These are phyloP conservation scores for Microcebus tavaratra DNA, from an alignment of 2,113 vertebrate species.

Conservation along the genomic window DNA sequence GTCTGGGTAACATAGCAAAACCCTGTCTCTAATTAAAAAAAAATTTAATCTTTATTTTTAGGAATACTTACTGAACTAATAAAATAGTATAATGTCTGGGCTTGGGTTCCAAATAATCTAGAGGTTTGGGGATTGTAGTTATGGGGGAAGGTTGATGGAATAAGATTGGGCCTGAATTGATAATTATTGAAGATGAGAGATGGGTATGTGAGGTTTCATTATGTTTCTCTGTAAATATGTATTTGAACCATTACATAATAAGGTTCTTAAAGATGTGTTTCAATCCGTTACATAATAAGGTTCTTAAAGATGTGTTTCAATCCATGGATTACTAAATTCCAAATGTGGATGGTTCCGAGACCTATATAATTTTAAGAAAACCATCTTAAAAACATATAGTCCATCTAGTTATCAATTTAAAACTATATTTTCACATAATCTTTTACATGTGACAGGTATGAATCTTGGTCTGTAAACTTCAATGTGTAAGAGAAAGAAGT, in stretches of 20 bases:
- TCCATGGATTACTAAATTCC: neutral
- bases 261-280: neutral
- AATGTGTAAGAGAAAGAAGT: neutral
- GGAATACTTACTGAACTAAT: neutral
- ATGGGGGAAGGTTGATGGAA: neutral
- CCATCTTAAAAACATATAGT: neutral
- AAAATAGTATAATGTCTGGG: neutral
- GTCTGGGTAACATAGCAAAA: neutral
- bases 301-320: neutral
- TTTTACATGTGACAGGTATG: neutral
- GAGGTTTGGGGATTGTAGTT: neutral
- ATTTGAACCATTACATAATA: neutral
- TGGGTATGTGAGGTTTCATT: neutral
- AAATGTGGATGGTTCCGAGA: neutral
- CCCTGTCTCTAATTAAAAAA: neutral
- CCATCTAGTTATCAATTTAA: neutral
- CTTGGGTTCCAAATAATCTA: slow-evolving; percentile 11
- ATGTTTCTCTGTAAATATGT: neutral
- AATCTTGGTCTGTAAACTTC: neutral
- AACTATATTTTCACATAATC: neutral
- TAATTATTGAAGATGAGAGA: neutral
- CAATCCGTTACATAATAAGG: neutral
- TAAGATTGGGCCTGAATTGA: neutral
- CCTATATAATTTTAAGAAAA: neutral
- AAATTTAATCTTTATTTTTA: neutral